These are phyloP conservation scores for Diarsia dahlii DNA, from an alignment of 2,888 invertebrate species.

Conservation along the genomic window DNA sequence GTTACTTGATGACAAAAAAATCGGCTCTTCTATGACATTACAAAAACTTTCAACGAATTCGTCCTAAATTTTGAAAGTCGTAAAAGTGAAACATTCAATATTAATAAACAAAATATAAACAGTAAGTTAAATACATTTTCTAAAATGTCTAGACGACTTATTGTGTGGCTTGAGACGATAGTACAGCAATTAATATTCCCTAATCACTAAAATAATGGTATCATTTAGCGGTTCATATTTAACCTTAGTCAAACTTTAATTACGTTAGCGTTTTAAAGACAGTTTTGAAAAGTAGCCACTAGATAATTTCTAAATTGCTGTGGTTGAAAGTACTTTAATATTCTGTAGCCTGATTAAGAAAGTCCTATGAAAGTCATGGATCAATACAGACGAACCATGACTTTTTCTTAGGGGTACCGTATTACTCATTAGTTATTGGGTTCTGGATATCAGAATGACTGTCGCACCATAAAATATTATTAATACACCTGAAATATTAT, in stretches of 20 bases:
- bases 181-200: neutral
- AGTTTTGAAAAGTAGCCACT: neutral
- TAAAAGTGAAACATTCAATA: neutral
- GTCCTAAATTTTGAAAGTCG: neutral
- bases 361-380: too few species aligned
- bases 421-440: too few species aligned
- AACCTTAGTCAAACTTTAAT: slow-evolving; percentile 8
- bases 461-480: too few species aligned
- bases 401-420: too few species aligned
- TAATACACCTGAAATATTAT: too few species aligned
- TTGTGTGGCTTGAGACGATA: neutral
- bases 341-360: neutral
- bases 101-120: neutral
- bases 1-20: neutral
- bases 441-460: too few species aligned
- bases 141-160: slow-evolving; percentile 32
- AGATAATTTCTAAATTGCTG: neutral
- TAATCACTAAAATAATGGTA: slow-evolving; percentile 1
- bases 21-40: neutral
- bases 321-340: slow-evolving; percentile 11
- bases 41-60: neutral
- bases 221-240: slow-evolving; percentile 4
- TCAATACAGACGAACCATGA: too few species aligned
- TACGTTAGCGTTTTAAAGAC: neutral
- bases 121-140: neutral